These are phyloP conservation scores for Pherbina coryleti DNA, from an alignment of 2,888 invertebrate genomes.

Conservation along the genomic window DNA sequence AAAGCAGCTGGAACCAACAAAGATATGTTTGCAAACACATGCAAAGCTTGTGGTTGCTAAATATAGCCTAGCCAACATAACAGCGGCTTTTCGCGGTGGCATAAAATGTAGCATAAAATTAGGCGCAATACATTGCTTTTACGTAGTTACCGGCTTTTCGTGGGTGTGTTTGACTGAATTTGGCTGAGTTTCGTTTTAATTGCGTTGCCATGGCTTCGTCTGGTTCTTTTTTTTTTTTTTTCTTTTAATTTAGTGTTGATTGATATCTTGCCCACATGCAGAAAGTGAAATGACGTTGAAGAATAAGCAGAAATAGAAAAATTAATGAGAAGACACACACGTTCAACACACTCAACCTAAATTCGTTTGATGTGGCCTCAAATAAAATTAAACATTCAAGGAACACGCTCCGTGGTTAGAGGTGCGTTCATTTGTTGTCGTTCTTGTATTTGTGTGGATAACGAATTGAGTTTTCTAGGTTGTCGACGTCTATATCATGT, in stretches of 20 bases:
- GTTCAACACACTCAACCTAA: background rate
- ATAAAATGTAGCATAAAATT: slow-evolving; percentile 6
- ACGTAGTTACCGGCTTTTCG: background rate
- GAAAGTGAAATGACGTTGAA: slow-evolving; percentile 2
- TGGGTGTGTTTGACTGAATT: background rate
- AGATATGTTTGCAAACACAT: background rate
- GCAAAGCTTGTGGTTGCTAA: too few relatives aligned
- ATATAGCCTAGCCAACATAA: too few relatives aligned
- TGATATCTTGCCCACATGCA: background rate
- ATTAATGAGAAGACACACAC: background rate
- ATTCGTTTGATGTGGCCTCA: background rate
- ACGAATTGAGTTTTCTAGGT: background rate
- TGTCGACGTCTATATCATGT: background rate
- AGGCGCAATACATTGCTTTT: background rate
- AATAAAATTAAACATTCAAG: slow-evolving; percentile 11
- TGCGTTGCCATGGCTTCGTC: background rate
- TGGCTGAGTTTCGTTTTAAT: background rate
- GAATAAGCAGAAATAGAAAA: background rate
- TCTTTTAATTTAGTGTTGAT: background rate
- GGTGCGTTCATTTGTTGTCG: background rate
- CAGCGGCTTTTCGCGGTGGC: background rate
- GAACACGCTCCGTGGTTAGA: background rate
- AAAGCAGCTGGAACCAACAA: slow-evolving; percentile 4
- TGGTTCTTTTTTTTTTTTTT: background rate
- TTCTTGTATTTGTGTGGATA: background rate